Evolutionary conservation across 2,888 invertebrate genomes (phyloP).

Genomic region (Furcula furcula): DNA sequence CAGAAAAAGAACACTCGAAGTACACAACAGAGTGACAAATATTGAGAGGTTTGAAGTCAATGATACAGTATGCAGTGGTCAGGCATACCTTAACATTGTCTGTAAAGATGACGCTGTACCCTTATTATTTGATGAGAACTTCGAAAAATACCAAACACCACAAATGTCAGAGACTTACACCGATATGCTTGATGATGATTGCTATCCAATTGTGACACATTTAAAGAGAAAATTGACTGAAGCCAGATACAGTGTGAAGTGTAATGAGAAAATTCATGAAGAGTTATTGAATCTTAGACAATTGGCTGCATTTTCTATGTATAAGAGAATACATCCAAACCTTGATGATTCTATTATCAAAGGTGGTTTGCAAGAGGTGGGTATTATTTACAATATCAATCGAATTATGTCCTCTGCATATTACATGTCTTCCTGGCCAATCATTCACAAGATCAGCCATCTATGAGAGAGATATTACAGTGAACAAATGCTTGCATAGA

Average conservation of each 20-base stretch:
- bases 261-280: constrained; percentile 45
- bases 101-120: constrained; percentile 56
- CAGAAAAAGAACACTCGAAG: constrained; percentile 32
- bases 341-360: constrained; percentile 39
- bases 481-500: no score
- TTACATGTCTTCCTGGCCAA: no score
- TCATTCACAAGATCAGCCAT: no score
- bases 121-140: constrained; percentile 59
- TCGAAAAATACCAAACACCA: constrained; percentile 36
- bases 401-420: no score
- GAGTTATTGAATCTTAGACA: constrained; percentile 52
- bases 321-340: constrained; percentile 43
- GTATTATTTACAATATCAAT: constrained; percentile 4
- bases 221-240: constrained; percentile 56
- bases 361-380: constrained; percentile 38
- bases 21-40: constrained; percentile 40
- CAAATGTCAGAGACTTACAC: constrained; percentile 13
- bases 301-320: constrained; percentile 41
- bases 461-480: no score
- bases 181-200: constrained; percentile 24
- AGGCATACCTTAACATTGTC: constrained; percentile 46
- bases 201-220: constrained; percentile 41
- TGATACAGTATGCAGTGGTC: constrained; percentile 48
- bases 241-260: constrained; percentile 49
- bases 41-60: constrained; percentile 47